Evolutionary conservation across 2,888 invertebrate genomes (phyloP).

Genomic region (Synanthedon tipuliformis): DNA sequence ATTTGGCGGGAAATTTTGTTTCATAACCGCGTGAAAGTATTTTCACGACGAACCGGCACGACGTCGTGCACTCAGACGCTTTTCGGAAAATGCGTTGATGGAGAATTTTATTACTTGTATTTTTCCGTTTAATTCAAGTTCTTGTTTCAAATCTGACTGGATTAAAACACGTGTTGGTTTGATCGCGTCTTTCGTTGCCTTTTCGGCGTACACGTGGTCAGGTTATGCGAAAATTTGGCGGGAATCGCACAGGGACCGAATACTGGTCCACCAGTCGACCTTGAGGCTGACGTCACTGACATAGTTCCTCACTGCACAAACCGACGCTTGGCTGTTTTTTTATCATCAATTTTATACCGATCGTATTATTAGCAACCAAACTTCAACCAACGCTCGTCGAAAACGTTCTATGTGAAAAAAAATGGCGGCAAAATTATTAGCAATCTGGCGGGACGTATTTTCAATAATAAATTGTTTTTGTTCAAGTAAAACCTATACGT

Average conservation of each 20-base stretch:
- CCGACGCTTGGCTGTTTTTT: slow-evolving; percentile 32
- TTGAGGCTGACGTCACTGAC: slow-evolving; percentile 63
- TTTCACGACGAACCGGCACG: slow-evolving; percentile 13
- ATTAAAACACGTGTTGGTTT: neutral
- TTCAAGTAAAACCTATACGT: too few relatives aligned
- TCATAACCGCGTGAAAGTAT: slow-evolving; percentile 51
- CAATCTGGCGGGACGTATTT: too few relatives aligned
- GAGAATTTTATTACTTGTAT: neutral
- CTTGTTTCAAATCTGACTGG: neutral
- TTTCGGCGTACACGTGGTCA: slow-evolving; percentile 24
- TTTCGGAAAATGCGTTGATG: neutral
- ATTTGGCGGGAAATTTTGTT: slow-evolving; percentile 55
- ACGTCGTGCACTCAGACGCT: too few relatives aligned
- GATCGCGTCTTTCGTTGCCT: slow-evolving; percentile 2
- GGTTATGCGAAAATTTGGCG: slow-evolving; percentile 38
- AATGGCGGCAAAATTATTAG: too few relatives aligned
- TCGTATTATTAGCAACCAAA: slow-evolving; percentile 18
- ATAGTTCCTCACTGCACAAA: slow-evolving; percentile 58
- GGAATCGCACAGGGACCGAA: slow-evolving; percentile 27
- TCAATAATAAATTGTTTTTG: too few relatives aligned
- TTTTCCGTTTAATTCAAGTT: neutral
- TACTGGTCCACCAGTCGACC: slow-evolving; percentile 47
- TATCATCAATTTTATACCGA: slow-evolving; percentile 21
- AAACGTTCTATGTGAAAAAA: too few relatives aligned
- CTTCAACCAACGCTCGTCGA: too few relatives aligned